Conservation (phyloP, 2,113 vertebrate species). For the Heloderma charlesbogerti region DNA sequence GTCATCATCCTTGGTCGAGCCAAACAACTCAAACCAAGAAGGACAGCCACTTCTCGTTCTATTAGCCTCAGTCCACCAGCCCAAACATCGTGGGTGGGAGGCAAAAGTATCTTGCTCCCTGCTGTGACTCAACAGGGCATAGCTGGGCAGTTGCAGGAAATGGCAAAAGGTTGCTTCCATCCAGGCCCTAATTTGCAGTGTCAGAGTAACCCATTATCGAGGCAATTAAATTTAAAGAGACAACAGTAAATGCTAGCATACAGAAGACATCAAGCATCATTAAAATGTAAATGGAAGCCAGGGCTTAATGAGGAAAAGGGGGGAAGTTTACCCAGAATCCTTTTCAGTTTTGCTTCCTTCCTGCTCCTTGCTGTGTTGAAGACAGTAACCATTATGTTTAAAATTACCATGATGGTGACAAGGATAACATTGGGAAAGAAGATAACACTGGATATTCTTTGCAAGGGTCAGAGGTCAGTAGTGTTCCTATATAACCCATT, state of each 20-base stretch:
- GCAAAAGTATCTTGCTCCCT: conserved; percentile 29
- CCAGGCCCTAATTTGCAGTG: conserved; percentile 76
- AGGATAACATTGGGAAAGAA: conserved; percentile 50
- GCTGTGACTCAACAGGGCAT: conserved; percentile 49
- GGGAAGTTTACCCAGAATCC: conserved; percentile 65
- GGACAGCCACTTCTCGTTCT: background rate
- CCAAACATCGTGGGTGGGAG: conserved; percentile 19
- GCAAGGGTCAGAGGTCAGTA: conserved; percentile 25
- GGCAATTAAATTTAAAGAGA: conserved; percentile 85
- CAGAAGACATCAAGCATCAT: conserved; percentile 80
- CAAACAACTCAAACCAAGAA: background rate
- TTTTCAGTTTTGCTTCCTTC: conserved; percentile 24
- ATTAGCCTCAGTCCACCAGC: background rate
- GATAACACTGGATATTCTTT: conserved; percentile 46
- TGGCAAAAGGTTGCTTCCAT: conserved; percentile 73
- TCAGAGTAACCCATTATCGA: conserved; percentile 80
- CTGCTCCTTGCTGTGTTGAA: conserved; percentile 26
- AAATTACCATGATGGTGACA: background rate
- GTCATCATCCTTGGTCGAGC: no score
- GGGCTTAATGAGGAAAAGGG: conserved; percentile 80
- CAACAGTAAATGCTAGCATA: conserved; percentile 80
- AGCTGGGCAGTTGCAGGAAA: conserved; percentile 51
- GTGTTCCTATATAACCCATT: background rate
- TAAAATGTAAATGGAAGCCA: conserved; percentile 83
- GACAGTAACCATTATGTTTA: conserved; percentile 40